A percentile compares a stretch with the other conserved stretches of the same genome.
phyloP scores from a whole-genome alignment of 2,797 vertebrate species.

The Diceros bicornis region DNA sequence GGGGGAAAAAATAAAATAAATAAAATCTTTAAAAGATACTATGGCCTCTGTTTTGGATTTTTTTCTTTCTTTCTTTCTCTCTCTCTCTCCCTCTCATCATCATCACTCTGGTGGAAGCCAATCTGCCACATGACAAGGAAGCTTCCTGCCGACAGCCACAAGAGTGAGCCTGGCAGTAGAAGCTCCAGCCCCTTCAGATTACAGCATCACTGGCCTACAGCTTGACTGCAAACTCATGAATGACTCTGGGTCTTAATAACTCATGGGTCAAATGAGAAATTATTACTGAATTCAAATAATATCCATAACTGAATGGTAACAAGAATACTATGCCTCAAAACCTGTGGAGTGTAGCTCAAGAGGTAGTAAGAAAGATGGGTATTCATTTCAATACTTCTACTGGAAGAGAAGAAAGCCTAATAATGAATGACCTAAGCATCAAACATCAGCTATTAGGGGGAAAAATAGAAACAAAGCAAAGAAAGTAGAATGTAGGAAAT shows the following conservation, averaged over 20 bases:
- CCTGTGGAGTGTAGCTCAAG: not conserved
- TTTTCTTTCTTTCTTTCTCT: not conserved
- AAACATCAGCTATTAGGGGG: not conserved
- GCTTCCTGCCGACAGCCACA: not conserved
- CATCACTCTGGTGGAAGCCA: not conserved
- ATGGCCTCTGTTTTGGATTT: not conserved
- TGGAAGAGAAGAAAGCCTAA: not conserved
- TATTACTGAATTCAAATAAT: conserved; percentile 2
- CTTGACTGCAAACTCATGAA: not conserved
- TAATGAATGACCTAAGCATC: not conserved
- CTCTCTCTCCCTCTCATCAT: too few species aligned
- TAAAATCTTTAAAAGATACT: not conserved
- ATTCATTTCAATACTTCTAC: not conserved
- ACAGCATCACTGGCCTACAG: not conserved
- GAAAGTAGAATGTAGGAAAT: not conserved
- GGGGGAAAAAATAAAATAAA: too few species aligned
- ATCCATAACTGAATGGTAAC: not conserved
- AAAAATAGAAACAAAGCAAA: not conserved
- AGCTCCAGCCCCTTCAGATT: too few species aligned
- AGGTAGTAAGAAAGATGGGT: not conserved
- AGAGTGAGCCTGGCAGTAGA: not conserved
- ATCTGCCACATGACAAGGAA: not conserved
- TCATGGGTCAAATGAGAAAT: conserved; percentile 27
- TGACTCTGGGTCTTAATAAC: not conserved
- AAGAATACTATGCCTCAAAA: not conserved